Conservation (phyloP, 2,888 invertebrate species). For the Andrena trimmerana region DNA sequence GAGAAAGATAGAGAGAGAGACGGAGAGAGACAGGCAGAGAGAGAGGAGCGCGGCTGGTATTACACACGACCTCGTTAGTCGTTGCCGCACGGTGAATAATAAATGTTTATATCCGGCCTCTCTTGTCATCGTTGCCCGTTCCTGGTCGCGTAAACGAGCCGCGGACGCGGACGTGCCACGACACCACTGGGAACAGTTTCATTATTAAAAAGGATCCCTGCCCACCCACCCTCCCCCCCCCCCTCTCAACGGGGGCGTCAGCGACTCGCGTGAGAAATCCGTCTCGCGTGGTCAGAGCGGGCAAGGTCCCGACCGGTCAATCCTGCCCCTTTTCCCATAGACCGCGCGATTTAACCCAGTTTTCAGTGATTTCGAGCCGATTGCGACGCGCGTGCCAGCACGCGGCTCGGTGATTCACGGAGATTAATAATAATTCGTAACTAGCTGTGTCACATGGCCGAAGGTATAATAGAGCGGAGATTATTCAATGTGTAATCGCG, state of each 20-base stretch:
- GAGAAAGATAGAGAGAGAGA: not conserved
- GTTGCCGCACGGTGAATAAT: slow-evolving; percentile 78
- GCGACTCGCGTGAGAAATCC: slow-evolving; percentile 43
- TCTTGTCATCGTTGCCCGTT: slow-evolving; percentile 56
- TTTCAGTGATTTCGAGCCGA: slow-evolving; percentile 10
- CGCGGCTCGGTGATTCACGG: not conserved
- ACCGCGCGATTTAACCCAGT: slow-evolving; percentile 4
- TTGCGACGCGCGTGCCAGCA: not conserved
- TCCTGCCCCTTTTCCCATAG: not conserved
- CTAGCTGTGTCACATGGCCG: not conserved
- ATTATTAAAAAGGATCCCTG: slow-evolving; percentile 42
- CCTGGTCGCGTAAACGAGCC: slow-evolving; percentile 68
- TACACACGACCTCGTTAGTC: slow-evolving; percentile 79
- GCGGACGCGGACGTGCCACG: slow-evolving; percentile 46
- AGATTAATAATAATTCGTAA: slow-evolving; percentile 7
- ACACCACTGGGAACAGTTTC: slow-evolving; percentile 46
- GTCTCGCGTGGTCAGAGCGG: not conserved
- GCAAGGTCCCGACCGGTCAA: slow-evolving; percentile 4
- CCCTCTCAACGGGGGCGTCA: not conserved
- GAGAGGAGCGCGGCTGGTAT: slow-evolving; percentile 56
- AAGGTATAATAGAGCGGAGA: not conserved
- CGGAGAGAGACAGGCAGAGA: too few relatives aligned
- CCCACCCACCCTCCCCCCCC: not conserved
- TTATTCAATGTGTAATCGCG: slow-evolving; percentile 7
- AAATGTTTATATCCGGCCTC: slow-evolving; percentile 78